Evolutionary conservation across 2,888 invertebrate genomes (phyloP), one percentile per base, ranked within the genome.

Genomic region (Odontocolon sp.): DNA sequence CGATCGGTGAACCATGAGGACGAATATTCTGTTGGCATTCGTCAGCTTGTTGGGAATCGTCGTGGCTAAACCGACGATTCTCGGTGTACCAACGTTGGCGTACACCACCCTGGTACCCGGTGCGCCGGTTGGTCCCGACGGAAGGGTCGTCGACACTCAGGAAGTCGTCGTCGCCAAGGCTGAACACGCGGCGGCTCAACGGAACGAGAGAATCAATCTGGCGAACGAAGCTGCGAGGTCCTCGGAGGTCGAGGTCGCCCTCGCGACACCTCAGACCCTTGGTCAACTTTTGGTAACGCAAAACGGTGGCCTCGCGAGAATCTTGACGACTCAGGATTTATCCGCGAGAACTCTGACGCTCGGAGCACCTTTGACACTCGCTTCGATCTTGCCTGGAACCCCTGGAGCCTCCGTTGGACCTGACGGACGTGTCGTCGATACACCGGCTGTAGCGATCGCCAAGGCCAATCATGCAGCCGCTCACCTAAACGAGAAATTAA

Each of bases 391-490:
- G 5, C 23, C 47, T 45, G 21, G 36, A 38, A 21, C 76, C n/a
- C 78, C 80, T 0, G 81, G 81, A 4, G 82, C 85, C 1, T 82
- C 84, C 0, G 45, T 87, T 4, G 87, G 85, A 6, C 54, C 79
- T 1, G 87, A 88, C 40, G 87, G 88, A 14, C 83, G 84, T 18
- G 85, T 87, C 16, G 77, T 86, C 4, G 87, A 87, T 75, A 85
- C 88, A 6, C 73, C 84, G 8, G 85, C 87, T 72, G 89, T 88
- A 2, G 79, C 83, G 18, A 78, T 80, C 14, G 86, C 87, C 54
- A 88, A 86, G 42, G 86, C 83, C 38, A 83, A 83, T 4, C 89
- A 90, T 77, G 84, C 83, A n/a, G 83, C 83, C 1, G 88, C 89
- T 3, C 87, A 86, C 67, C 64, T 82, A 54, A 84, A 87, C 79